Percentiles rank a stretch among this genome's conserved stretches.
These are phyloP conservation scores for Glaucopsyche alexis DNA, from an alignment of 2,888 invertebrate species.

Conservation along the genomic window DNA sequence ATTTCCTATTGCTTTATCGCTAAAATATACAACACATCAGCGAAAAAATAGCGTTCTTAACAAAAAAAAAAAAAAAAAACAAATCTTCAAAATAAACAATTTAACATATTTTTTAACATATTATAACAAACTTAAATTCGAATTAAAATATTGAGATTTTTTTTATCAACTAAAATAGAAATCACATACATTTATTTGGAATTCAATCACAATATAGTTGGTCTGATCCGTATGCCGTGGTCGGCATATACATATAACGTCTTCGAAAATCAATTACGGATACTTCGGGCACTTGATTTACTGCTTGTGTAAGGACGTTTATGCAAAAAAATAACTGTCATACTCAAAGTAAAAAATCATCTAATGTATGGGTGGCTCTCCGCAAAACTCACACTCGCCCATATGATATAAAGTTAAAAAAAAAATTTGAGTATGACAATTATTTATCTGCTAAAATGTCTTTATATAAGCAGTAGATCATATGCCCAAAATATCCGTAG, in stretches of 20 bases:
- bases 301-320: no score
- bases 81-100: constrained; percentile 11
- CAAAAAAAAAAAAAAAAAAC: constrained; percentile 28
- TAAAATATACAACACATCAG: constrained; percentile 31
- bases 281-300: no score
- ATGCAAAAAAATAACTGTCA: no score
- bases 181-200: constrained; percentile 36
- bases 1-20: constrained; percentile 41
- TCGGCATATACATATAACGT: constrained; percentile 28
- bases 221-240: constrained; percentile 31
- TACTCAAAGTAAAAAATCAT: no score
- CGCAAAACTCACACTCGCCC: no score
- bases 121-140: constrained; percentile 23
- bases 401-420: no score
- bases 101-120: constrained; percentile 27
- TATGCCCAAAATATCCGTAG: no score
- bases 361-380: no score
- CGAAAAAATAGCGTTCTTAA: neutral
- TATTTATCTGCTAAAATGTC: no score
- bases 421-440: no score
- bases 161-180: constrained; percentile 15
- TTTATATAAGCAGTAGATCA: no score
- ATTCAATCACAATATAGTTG: constrained; percentile 36
- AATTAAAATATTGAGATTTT: constrained; percentile 20
- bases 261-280: no score